Evolutionary conservation across 1,140 invertebrate species (phyloP), one percentile per base, ranked within the genome.

Genomic region (Ips nitidus): DNA sequence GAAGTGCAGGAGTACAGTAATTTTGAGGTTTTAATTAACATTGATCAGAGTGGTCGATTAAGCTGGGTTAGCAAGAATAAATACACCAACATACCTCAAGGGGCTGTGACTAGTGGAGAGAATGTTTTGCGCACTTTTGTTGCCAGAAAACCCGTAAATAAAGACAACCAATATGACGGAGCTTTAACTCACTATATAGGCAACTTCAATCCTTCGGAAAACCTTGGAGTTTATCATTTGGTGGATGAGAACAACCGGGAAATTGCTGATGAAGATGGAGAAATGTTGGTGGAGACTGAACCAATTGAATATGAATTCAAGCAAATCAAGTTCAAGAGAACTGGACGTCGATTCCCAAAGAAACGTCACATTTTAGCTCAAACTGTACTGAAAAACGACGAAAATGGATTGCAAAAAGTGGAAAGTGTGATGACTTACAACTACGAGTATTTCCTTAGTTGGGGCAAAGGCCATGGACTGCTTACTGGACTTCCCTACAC

Each of bases 271-370:
- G 86, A 86, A 45, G 84, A 85, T 5, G 91, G 92, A 1, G 89
- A 94, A 75, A 83, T 94, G 41, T 80, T 94, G 1, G 85, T 92
- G 0, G 91, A 93, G 80, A 88, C 87, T 0, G 91, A 94, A 79
- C 91, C 92, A 3, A 83, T 87, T 22, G 83, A 83, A 61, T 94
- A 94, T 76, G 89, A 92, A 76, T 76, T 94, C 69, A 86, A 82
- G 45, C 80, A 83, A 45, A 85, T 92, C 1, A 87, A 86, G 68
- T 82, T 91, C 57, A 87, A 88, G 70, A 78, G 83, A 47, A 76
- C 78, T 56, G 87, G 87, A 52, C 83, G 84, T 66, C 83, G 84
- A 37, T 80, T 85, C 2, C 84, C 83, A 41, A 82, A 83, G 50
- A 83, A 84, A 47, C 78, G 81, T 1, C 80, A 80, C 57, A 79